These are phyloP conservation scores for Alloscopus bannaensis DNA, from an alignment of 2,888 invertebrate species.

Conservation along the genomic window DNA sequence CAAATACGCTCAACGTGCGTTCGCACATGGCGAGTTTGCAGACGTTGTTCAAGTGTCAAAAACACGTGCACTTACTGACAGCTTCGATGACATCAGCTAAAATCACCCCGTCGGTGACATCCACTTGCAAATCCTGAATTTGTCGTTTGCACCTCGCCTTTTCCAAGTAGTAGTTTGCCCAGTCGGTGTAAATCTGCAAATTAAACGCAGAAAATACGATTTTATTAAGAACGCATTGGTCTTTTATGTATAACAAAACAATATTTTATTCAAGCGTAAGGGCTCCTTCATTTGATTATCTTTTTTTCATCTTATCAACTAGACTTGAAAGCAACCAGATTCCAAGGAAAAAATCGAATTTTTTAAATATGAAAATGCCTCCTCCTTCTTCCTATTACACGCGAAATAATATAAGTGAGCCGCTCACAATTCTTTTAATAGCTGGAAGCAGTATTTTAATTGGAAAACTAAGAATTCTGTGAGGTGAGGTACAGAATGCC, in stretches of 20 bases:
- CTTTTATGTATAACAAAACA: too few relatives aligned
- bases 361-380: too few relatives aligned
- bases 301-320: too few relatives aligned
- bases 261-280: too few relatives aligned
- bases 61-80: conserved; percentile 84
- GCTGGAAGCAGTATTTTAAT: conserved; percentile 46
- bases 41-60: neutral
- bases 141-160: conserved; percentile 90
- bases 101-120: conserved; percentile 94
- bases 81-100: conserved; percentile 96
- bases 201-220: too few relatives aligned
- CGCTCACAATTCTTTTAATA: too few relatives aligned
- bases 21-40: neutral
- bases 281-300: too few relatives aligned
- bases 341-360: too few relatives aligned
- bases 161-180: conserved; percentile 98
- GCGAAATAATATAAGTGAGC: too few relatives aligned
- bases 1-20: neutral
- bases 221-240: too few relatives aligned
- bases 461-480: conserved; percentile 29
- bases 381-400: too few relatives aligned
- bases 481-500: neutral
- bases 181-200: conserved; percentile 99
- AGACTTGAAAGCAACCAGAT: too few relatives aligned
- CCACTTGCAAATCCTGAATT: conserved; percentile 90